Evolutionary conservation across 2,888 invertebrate genomes (phyloP).

Genomic region (Caenorhabditis sp.): DNA sequence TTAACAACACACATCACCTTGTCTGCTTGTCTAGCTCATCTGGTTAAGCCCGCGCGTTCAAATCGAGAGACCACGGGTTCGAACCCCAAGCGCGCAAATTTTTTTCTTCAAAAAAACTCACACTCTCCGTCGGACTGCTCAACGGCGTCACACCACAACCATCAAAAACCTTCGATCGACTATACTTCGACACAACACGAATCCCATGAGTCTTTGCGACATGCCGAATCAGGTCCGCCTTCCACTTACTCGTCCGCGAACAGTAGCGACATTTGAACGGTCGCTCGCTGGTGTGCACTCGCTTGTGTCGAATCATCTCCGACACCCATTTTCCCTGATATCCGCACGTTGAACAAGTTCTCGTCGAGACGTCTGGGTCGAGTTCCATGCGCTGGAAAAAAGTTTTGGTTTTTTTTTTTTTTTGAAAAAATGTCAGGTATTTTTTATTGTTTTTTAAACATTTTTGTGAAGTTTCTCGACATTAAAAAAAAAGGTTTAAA

Average conservation of each 20-base stretch:
- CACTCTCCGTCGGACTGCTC: neutral
- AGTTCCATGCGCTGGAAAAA: constrained; percentile 57
- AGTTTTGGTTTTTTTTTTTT: no score
- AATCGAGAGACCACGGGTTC: no score
- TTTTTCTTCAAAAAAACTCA: no score
- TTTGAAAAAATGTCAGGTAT: no score
- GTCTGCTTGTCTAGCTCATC: no score
- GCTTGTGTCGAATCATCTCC: constrained; percentile 73
- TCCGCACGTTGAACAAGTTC: constrained; percentile 70
- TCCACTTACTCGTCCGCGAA: constrained; percentile 73
- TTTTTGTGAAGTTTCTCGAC: no score
- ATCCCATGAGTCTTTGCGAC: constrained; percentile 73
- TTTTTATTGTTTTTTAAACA: no score
- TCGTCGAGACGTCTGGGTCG: constrained; percentile 69
- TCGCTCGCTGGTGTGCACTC: constrained; percentile 72
- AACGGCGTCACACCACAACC: neutral
- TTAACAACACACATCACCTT: no score
- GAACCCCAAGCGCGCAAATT: no score
- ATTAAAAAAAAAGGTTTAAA: neutral
- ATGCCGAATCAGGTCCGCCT: constrained; percentile 74
- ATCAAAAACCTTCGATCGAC: constrained; percentile 69
- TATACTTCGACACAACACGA: constrained; percentile 71
- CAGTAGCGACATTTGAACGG: constrained; percentile 74
- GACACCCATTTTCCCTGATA: constrained; percentile 72
- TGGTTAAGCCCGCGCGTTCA: no score